Evolutionary conservation across 2,797 vertebrate species (phyloP), one percentile per base, ranked within the genome.

Genomic region (Periophthalmus magnuspinnatus): DNA sequence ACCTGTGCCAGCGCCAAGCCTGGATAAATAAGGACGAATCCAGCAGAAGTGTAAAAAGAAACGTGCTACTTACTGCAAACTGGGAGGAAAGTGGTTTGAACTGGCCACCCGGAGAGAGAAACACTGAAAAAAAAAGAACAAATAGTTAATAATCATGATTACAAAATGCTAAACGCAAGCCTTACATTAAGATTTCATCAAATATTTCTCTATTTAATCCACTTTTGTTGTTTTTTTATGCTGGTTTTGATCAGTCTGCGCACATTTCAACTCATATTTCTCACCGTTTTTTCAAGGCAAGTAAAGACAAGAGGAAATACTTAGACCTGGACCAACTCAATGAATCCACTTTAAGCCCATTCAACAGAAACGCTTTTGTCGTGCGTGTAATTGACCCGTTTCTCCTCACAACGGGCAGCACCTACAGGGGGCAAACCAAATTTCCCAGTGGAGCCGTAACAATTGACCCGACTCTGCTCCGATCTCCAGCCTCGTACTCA

Each of bases 391-490:
- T 81, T 85, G 82, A 84, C 79, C 36, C 61, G 75, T 82, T 57
- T 50, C 69, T 66, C 45, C 24, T 13, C 69, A 82, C 75, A 81
- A 79, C 69, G 71, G 60, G 24, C 60, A 61, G 78, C 72, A 72
- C 75, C 77, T 74, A 80, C 65, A 41, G 71, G 71, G 75, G 72
- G 72, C 34, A 62, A 71, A 71, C 65, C 68, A 80, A 87, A 91
- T 91, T 89, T 92, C 90, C 89, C 90, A 36, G 67, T 9, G 79
- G 89, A 84, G 82, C 75, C 73, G 70, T 89, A 90, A 82, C n/a
- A 2, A 90, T 87, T 88, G 87, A 86, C 81, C 67, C 64, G 68
- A 69, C 72, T 84, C 0, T 16, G 54, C 74, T 83, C 57, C 41
- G 67, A 65, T 50, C 62, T 74, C 59, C 69, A 84, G 84, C 78